Conservation (phyloP, 2,797 vertebrate species). For the Cetoscarus ocellatus region DNA sequence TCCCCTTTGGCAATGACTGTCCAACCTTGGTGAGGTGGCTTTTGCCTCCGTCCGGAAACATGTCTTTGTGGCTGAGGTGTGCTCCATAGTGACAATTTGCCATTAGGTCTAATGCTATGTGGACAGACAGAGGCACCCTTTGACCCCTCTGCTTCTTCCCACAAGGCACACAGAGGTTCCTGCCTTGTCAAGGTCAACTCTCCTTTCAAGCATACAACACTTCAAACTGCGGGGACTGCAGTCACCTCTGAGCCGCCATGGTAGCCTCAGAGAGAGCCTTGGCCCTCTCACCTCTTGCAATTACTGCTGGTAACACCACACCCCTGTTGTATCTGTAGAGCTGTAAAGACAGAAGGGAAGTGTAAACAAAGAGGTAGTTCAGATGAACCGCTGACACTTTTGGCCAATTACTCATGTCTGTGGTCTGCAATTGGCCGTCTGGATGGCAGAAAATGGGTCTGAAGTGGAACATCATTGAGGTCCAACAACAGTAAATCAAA, state of each 20-base stretch:
- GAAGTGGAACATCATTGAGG: conserved; percentile 61
- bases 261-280: conserved; percentile 47
- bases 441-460: conserved; percentile 54
- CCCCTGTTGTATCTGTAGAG: conserved; percentile 56
- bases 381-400: conserved; percentile 74
- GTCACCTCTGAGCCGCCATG: conserved; percentile 67
- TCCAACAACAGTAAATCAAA: conserved; percentile 43
- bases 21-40: conserved; percentile 50
- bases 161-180: conserved; percentile 65
- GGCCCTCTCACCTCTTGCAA: conserved; percentile 62
- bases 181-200: conserved; percentile 76
- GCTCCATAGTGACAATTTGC: conserved; percentile 73
- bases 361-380: conserved; percentile 67
- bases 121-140: conserved; percentile 60
- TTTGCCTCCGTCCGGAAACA: conserved; percentile 56
- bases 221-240: conserved; percentile 69
- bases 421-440: conserved; percentile 64
- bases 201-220: conserved; percentile 71
- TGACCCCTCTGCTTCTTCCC: conserved; percentile 71
- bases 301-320: conserved; percentile 60
- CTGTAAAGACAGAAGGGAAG: conserved; percentile 55
- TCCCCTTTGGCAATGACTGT: conserved; percentile 59
- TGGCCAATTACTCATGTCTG: conserved; percentile 76
- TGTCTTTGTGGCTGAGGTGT: conserved; percentile 69
- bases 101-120: conserved; percentile 69